Conservation (phyloP, 2,113 vertebrate genomes). For the Trichechus manatus region DNA sequence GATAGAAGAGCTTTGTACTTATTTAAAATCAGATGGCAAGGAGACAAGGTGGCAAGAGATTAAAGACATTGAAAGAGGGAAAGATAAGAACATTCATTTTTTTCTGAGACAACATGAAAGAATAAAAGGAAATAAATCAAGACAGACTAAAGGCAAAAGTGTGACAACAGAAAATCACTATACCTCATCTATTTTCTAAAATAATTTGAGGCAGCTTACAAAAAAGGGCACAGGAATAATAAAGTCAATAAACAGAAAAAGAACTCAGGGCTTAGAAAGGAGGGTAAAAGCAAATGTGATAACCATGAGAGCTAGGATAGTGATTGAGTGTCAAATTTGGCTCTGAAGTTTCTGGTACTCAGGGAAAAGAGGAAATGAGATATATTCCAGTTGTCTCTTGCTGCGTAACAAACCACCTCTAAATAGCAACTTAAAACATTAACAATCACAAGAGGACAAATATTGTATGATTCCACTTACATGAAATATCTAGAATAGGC, state of each 20-base stretch:
- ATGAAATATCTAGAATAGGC: no score
- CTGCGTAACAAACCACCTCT: not conserved
- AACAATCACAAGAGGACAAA: no score
- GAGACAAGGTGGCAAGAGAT: not conserved
- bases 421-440: not conserved
- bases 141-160: not conserved
- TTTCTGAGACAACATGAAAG: not conserved
- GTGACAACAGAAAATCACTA: not conserved
- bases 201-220: not conserved
- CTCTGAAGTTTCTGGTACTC: not conserved
- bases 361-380: not conserved
- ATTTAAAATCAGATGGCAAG: slow-evolving; percentile 21
- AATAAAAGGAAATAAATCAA: slow-evolving; percentile 12
- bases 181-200: slow-evolving; percentile 17
- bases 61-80: not conserved
- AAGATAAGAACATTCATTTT: slow-evolving; percentile 10
- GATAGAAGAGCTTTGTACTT: slow-evolving; percentile 6
- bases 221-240: not conserved
- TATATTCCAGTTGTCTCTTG: not conserved
- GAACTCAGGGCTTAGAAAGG: not conserved
- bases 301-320: not conserved
- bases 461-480: no score
- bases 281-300: not conserved
- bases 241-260: not conserved
- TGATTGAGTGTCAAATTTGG: not conserved